Evolutionary conservation across 2,888 invertebrate species (phyloP), one percentile per base, ranked within the genome.

Genomic region (Hermaeophaga mercurialis): DNA sequence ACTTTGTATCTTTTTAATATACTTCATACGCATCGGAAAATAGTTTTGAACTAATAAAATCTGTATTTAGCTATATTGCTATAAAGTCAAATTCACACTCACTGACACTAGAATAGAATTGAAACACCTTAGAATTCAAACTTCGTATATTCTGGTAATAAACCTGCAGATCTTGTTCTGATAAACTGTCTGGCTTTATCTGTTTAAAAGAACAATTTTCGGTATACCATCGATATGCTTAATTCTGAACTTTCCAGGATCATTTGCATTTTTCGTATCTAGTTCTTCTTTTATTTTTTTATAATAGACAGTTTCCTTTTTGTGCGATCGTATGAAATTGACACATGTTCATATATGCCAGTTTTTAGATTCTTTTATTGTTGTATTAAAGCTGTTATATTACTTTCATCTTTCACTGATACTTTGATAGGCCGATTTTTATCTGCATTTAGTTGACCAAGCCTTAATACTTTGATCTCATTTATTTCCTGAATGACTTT

Each of bases 401-500:
- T 15, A 28, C 17, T 28, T 28, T 44, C 44, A 8, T 28, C 15
- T 19, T 44, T 26, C 15, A 44, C 26, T n/a, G 17, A n/a, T n/a
- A 44, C n/a, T 44, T 44, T 44, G 0, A 44, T 12, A 28, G 44
- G 44, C 8, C 44, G 26, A 9, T 14, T 26, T 44, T 28, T 44
- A 26, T 28, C n/a, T 1, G 14, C 9, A 28, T 44, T 17, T 12
- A 24, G 28, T 14, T 15, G 8, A 28, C 28, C 44, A n/a, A 26
- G 11, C n/a, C n/a, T 41, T 22, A 12, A 41, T 22, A 22, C 3
- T 22, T 39, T 1, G 5, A n/a, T n/a, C n/a, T n/a, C n/a, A n/a
- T n/a, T n/a, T n/a, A n/a, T n/a, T n/a, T n/a, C n/a, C n/a, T n/a
- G n/a, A n/a, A 39, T 5, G 1, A 17, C 39, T 17, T 39, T 18